These are phyloP conservation scores for Gymnoscopelus braueri DNA, from an alignment of 2,797 vertebrate species.

Conservation along the genomic window DNA sequence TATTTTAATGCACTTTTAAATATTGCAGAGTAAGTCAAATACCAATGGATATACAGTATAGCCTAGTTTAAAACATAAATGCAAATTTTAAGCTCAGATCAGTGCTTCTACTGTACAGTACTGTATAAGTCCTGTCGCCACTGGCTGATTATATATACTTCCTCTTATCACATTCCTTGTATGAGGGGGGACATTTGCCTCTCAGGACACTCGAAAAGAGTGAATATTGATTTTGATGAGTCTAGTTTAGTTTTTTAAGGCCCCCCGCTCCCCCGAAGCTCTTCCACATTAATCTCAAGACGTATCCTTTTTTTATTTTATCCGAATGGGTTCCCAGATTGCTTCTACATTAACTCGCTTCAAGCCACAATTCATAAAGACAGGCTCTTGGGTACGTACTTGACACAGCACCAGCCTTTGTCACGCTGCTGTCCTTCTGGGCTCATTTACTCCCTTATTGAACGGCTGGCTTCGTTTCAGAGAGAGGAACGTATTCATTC, in stretches of 20 bases:
- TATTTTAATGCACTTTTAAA: constrained; percentile 59
- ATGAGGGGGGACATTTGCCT: constrained; percentile 17
- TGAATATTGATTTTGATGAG: neutral
- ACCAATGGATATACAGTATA: constrained; percentile 13
- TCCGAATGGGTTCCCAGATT: too few relatives aligned
- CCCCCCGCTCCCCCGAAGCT: too few relatives aligned
- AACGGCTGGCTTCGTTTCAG: constrained; percentile 29
- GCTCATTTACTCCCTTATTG: constrained; percentile 14
- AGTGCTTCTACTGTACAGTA: neutral
- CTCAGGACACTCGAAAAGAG: neutral
- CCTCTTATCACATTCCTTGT: constrained; percentile 30
- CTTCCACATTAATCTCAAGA: too few relatives aligned
- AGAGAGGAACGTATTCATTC: constrained; percentile 17
- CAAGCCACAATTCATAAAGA: constrained; percentile 16
- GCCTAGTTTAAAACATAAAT: constrained; percentile 26
- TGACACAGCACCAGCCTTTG: constrained; percentile 20
- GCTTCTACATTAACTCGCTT: neutral
- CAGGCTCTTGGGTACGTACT: neutral
- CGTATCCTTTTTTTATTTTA: too few relatives aligned
- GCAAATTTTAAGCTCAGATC: neutral
- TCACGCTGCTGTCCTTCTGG: constrained; percentile 13
- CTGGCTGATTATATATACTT: constrained; percentile 17
- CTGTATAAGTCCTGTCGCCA: neutral
- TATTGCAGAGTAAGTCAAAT: constrained; percentile 40
- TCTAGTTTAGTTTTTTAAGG: too few relatives aligned